These are phyloP conservation scores for Zaprionus obscuricornis DNA, from an alignment of 2,888 invertebrate genomes.

Conservation along the genomic window DNA sequence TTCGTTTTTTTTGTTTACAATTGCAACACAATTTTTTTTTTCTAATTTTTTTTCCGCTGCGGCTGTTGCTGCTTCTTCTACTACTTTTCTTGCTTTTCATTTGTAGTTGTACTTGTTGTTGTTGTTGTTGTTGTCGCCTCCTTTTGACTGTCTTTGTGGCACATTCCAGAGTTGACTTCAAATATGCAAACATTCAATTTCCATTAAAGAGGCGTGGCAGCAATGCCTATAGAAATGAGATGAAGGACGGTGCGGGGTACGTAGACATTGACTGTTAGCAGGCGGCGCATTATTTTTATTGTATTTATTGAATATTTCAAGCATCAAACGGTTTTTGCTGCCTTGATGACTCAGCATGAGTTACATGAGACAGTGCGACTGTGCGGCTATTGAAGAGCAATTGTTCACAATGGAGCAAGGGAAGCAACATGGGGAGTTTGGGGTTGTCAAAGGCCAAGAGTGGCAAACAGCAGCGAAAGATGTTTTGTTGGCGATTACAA, in stretches of 20 bases:
- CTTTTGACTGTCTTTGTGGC: no score
- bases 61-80: not conserved
- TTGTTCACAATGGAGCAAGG: not conserved
- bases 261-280: no score
- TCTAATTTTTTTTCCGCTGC: not conserved
- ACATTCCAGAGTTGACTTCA: conserved; percentile 67
- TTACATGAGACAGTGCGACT: conserved; percentile 6
- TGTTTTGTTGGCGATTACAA: no score
- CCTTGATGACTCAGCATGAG: conserved; percentile 65
- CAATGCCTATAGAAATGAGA: not conserved
- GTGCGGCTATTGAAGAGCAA: not conserved
- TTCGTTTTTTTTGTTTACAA: no score
- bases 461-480: no score
- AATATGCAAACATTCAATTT: conserved; percentile 78
- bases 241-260: not conserved
- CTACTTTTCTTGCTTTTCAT: conserved; percentile 5
- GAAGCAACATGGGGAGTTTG: no score
- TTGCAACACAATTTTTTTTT: no score
- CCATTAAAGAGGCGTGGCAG: conserved; percentile 20
- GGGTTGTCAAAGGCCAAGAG: no score
- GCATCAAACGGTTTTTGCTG: conserved; percentile 55
- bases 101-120: conserved; percentile 3
- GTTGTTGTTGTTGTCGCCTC: conserved; percentile 11
- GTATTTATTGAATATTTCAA: conserved; percentile 77
- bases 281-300: conserved; percentile 64